Base-by-base conservation (phyloP, 2,113 vertebrate species). In the Gulo gulo region DNA sequence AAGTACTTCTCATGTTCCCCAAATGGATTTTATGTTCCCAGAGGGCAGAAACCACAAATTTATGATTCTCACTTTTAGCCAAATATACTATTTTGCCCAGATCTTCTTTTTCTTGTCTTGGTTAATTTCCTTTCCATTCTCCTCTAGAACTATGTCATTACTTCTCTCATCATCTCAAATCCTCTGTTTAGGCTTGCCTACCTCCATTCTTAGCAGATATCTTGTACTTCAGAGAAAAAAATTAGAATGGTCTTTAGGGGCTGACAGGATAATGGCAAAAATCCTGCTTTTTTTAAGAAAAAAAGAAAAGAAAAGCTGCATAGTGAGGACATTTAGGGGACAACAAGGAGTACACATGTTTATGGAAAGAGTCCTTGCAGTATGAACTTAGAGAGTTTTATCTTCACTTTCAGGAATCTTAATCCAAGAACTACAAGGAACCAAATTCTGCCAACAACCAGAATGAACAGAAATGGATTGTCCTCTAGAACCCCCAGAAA, bases 31-130 rank as follows among this genome's bases (percentile, higher is more conserved):
- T 96, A 73, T 94, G 57, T 92, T 94, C 50, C 57, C 85, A 4
- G 0, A 98, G n/a, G 61, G 55, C 71, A 97, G 31, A 97, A 97
- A 89, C 92, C 95, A 96, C 95, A 96, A 96, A 95, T 96, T 84
- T 85, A 93, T 91, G 34, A 57, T 90, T 95, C 92, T 97, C 45
- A 55, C 39, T 92, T 95, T 94, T 59, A 90, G n/a, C 36, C 65
- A 90, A 96, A 91, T 82, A 83, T 47, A 84, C 16, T 85, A 18
- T 90, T 97, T 96, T 96, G 10, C 47, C 97, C 89, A 91, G 93
- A 21, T 94, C 16, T 95, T 91, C 97, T 73, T 91, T 90, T 82
- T 65, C 15, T 80, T 88, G 93, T 82, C 36, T 96, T 93, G 4
- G n/a, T 69, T 71, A 84, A 69, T 95, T 96, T 59, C 63, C 67